These are phyloP conservation scores for Percopsis omiscomaycus DNA, from an alignment of 2,797 vertebrate genomes.

Conservation along the genomic window DNA sequence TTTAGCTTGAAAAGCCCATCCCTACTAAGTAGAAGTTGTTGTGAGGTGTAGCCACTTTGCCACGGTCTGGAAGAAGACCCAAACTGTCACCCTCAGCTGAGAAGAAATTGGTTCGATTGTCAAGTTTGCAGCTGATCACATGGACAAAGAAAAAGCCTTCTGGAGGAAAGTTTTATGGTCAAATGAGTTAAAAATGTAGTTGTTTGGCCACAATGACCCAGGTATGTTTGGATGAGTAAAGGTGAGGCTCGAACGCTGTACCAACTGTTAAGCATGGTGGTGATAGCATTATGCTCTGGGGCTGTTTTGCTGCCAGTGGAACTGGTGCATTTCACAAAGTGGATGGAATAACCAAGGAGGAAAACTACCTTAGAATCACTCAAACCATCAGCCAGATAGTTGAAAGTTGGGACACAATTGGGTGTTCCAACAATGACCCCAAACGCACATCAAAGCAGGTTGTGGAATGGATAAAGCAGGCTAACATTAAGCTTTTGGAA, in stretches of 20 bases:
- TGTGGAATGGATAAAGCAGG: constrained; percentile 7
- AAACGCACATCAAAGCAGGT: constrained; percentile 2
- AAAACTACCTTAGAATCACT: not conserved
- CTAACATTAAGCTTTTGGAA: too few species aligned
- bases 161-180: too few species aligned
- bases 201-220: not conserved
- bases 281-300: not conserved
- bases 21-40: not conserved
- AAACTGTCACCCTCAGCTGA: not conserved
- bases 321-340: too few species aligned
- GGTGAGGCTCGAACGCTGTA: too few species aligned
- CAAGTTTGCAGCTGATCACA: too few species aligned
- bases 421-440: constrained; percentile 6
- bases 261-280: too few species aligned
- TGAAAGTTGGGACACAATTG: constrained; percentile 4
- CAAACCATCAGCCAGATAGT: constrained; percentile 7
- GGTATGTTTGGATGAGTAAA: too few species aligned
- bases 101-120: too few species aligned
- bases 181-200: not conserved
- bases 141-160: too few species aligned
- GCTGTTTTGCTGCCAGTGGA: too few species aligned
- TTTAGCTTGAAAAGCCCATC: too few species aligned
- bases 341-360: too few species aligned
- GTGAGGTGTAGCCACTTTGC: not conserved
- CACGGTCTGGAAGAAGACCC: not conserved